Conservation (phyloP, 2,113 vertebrate species). For the Macrotis lagotis region DNA sequence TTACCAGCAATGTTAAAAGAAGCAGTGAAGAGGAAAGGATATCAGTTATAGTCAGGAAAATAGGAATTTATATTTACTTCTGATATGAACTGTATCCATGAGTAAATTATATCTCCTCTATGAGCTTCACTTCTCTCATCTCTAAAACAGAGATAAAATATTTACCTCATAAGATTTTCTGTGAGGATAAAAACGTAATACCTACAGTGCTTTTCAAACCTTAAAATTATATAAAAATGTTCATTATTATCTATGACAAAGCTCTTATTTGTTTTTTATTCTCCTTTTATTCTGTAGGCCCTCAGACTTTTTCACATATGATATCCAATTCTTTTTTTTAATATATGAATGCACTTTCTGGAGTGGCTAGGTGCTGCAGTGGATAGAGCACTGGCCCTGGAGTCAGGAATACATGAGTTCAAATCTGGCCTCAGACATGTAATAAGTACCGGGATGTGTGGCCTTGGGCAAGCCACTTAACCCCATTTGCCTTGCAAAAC, state of each 20-base stretch:
- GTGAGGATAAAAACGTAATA: not conserved
- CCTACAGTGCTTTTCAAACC: not conserved
- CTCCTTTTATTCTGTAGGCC: not conserved
- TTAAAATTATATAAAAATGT: not conserved
- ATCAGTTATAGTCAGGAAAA: not conserved
- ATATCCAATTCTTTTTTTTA: not conserved
- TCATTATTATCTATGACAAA: not conserved
- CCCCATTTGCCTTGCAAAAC: too few relatives aligned
- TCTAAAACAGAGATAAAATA: not conserved
- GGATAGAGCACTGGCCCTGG: too few relatives aligned
- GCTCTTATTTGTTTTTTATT: not conserved
- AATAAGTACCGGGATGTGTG: too few relatives aligned
- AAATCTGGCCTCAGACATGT: too few relatives aligned
- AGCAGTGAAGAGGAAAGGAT: not conserved
- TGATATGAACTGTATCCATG: not conserved
- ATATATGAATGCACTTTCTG: not conserved
- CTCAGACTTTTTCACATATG: not conserved
- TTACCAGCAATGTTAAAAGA: not conserved
- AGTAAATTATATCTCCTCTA: not conserved
- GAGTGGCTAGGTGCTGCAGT: too few relatives aligned
- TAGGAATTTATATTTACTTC: not conserved
- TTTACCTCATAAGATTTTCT: not conserved
- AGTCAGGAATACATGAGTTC: too few relatives aligned
- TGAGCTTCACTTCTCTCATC: not conserved
- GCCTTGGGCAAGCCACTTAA: too few relatives aligned